Evolutionary conservation across 2,113 vertebrate genomes (phyloP).

Genomic region (Periophthalmodon schlosseri): DNA sequence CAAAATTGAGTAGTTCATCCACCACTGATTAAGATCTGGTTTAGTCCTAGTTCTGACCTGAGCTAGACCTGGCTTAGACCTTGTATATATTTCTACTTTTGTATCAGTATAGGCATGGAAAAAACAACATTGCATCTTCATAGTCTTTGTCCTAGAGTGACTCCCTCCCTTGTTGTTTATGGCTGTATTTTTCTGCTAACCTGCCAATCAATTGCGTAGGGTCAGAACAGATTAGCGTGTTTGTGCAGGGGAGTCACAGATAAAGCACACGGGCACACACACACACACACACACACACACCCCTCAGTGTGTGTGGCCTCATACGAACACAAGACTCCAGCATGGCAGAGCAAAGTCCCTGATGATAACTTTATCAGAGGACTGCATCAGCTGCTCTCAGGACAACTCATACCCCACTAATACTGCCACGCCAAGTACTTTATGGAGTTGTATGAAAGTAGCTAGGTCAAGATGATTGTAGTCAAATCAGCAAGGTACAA

Average conservation of each 20-base stretch:
- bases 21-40: too few relatives aligned
- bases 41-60: too few relatives aligned
- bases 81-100: neutral
- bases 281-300: too few relatives aligned
- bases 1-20: too few relatives aligned
- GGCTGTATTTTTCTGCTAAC: neutral
- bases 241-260: neutral
- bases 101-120: neutral
- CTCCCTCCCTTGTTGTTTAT: slow-evolving; percentile 13
- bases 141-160: neutral
- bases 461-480: neutral
- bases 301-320: slow-evolving; percentile 17
- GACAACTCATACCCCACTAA: slow-evolving; percentile 27
- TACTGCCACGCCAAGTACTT: slow-evolving; percentile 8
- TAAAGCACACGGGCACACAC: slow-evolving; percentile 26
- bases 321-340: slow-evolving; percentile 35
- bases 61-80: too few relatives aligned
- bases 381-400: slow-evolving; percentile 43
- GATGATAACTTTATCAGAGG: slow-evolving; percentile 65
- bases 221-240: slow-evolving; percentile 24
- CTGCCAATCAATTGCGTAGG: slow-evolving; percentile 17
- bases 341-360: slow-evolving; percentile 60
- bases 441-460: slow-evolving; percentile 12
- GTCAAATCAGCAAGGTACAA: neutral
- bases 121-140: neutral